Evolutionary conservation across 2,888 invertebrate species (phyloP), one percentile per base, ranked within the genome.

Genomic region (Caenorhabditis sulstoni): DNA sequence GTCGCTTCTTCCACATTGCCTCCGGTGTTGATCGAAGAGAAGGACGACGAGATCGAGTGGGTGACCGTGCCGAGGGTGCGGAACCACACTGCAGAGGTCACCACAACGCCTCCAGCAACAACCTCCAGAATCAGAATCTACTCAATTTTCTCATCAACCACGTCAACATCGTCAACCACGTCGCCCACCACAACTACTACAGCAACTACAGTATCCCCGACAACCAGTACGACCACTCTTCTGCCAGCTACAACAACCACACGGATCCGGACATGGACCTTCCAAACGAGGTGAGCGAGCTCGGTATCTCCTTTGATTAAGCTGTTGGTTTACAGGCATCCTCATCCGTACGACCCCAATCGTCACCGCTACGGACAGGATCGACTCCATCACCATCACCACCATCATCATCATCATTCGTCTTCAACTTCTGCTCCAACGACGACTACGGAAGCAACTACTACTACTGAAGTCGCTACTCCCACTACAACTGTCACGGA

Each of bases 281-380:
- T 35, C 12, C 29, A 35, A 18, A 41, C 57, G 45, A 29, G 20
- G n/a, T n/a, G n/a, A n/a, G n/a, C n/a, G n/a, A n/a, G n/a, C n/a
- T n/a, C n/a, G n/a, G n/a, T n/a, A n/a, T n/a, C n/a, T n/a, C n/a
- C n/a, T n/a, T n/a, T n/a, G n/a, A n/a, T n/a, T n/a, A n/a, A n/a
- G n/a, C n/a, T 52, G 2, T 11, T 5, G 12, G 20, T 41, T 59
- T 68, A 20, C 61, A 70, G 70, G 53, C 20, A 23, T 45, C 71
- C 55, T 20, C 57, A 44, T 20, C 22, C 23, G 12, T 67, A 59
- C 47, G 79, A 74, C 44, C 64, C 74, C 20, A 45, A 68, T 14
- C 45, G 79, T 16, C 74, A 74, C 20, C 68, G 58, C 4, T 68
- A 64, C 35, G 74, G 61, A 7, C 66, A 66, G 23, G 66, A 65